Base-by-base conservation (phyloP, 2,888 invertebrate species). In the Pyrochroa serraticornis region DNA sequence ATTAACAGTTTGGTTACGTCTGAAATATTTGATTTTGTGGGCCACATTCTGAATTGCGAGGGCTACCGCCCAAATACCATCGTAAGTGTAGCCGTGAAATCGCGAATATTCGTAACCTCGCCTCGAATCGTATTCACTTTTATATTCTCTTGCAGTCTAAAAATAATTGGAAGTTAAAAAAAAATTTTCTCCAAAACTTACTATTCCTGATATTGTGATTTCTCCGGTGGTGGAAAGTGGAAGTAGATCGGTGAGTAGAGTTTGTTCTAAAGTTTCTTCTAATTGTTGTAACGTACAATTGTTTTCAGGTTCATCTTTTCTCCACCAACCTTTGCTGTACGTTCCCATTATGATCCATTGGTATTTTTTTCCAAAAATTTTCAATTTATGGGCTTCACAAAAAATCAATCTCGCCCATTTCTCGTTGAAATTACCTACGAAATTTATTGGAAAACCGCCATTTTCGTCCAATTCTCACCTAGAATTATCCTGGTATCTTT, bases 61-160 rank as follows among this genome's bases (percentile, higher is more conserved):
- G 0, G 98, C 98, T 66, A 98, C 93, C 0, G 97, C 94, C 97
- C 98, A 98, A 65, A 99, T 93, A 3, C 95, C 98, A 79, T 99
- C 98, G 77, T 98, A 99, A 7, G 97, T 97, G 79, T 98, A 99
- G 1, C 97, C 97, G 77, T 97, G 97, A 76, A 95, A 97, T 65
- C 95, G 86, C 33, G 95, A 96, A 80, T 94, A 96, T 73, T 95
- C 93, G 1, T 80, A 76, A 1, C 92, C 91, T 64, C 94, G 83
- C 61, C 91, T 81, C 31, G 89, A 85, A 72, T 95, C 89, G 77
- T 97, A 97, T 76, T 93, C 90, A 35, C 85, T 82, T 72, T 89
- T 85, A 76, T 97, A 97, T 76, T 95, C 93, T 67, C 90, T 89
- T 0, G 96, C 91, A 0, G 93, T 95, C 95, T 96, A 81, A 31